Percentiles rank a stretch among this genome's conserved stretches.
Conservation (phyloP, 2,113 vertebrate genomes). For the Calypte anna region DNA sequence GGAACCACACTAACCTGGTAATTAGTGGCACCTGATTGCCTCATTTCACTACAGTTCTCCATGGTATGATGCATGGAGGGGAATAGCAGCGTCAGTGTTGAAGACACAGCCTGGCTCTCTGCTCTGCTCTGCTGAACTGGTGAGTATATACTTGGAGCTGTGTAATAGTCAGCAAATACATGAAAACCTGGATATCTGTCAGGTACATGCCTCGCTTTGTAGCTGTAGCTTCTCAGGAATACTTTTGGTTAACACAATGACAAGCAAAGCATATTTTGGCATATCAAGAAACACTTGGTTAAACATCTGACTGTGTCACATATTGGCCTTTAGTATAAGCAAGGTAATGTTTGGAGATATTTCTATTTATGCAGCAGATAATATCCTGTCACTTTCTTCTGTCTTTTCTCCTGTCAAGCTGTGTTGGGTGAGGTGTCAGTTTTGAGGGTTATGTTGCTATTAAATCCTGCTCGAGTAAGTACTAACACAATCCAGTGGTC, state of each 20-base stretch:
- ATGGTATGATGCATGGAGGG: accelerated
- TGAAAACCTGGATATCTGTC: neutral
- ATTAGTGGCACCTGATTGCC: too few species aligned
- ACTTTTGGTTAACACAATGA: neutral
- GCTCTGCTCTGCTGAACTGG: neutral
- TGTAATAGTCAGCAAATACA: neutral
- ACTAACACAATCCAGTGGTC: neutral
- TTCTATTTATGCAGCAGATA: neutral
- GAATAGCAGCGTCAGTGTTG: accelerated
- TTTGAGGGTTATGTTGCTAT: neutral
- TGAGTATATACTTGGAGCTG: neutral
- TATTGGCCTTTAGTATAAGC: neutral
- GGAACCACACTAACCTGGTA: too few species aligned
- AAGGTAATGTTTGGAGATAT: neutral
- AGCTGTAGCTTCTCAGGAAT: neutral
- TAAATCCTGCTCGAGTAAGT: neutral
- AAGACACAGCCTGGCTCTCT: neutral
- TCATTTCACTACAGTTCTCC: too few species aligned
- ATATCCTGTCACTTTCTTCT: neutral
- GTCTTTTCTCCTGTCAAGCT: neutral
- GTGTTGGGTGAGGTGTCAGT: neutral
- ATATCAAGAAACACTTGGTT: neutral
- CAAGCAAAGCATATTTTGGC: neutral
- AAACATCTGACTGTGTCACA: neutral
- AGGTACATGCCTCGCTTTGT: neutral